phyloP scores from a whole-genome alignment of 2,797 vertebrate genomes.

The Octomys mimax region DNA sequence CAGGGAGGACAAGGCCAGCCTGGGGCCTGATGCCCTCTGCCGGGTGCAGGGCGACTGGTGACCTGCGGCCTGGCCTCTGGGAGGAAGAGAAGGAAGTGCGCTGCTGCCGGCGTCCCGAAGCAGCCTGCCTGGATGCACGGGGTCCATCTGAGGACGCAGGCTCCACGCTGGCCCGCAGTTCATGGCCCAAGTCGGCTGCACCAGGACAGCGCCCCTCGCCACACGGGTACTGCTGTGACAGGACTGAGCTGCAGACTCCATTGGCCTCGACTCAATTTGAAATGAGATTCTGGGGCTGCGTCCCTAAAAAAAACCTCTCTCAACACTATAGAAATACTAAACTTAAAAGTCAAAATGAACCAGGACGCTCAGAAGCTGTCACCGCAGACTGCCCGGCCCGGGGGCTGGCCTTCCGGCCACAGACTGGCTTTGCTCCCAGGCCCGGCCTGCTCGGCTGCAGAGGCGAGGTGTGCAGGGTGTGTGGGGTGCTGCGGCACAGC shows the following conservation, averaged over 20 bases:
- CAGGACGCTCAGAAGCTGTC: not conserved
- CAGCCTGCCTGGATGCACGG: not conserved
- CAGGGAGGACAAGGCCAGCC: not conserved
- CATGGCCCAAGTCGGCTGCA: not conserved
- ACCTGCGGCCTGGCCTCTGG: not conserved
- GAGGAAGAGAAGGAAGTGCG: not conserved
- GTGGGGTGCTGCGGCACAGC: too few relatives aligned
- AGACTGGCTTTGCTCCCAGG: not conserved
- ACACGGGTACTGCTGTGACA: not conserved
- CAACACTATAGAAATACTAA: not conserved
- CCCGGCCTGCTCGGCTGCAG: too few relatives aligned
- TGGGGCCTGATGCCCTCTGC: not conserved
- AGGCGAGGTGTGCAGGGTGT: too few relatives aligned
- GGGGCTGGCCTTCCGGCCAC: not conserved
- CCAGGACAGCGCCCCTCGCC: accelerated
- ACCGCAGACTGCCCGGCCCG: not conserved
- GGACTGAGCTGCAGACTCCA: not conserved
- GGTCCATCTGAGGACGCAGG: not conserved
- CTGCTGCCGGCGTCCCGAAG: not conserved
- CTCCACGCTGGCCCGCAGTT: not conserved
- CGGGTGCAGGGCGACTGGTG: not conserved
- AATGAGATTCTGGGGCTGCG: not conserved
- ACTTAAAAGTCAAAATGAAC: not conserved
- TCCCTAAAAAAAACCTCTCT: not conserved
- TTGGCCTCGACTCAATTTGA: not conserved